Percentiles rank a stretch among this genome's conserved stretches.
Conservation (phyloP, 2,888 invertebrate genomes). For the Coleophora flavipennella region DNA sequence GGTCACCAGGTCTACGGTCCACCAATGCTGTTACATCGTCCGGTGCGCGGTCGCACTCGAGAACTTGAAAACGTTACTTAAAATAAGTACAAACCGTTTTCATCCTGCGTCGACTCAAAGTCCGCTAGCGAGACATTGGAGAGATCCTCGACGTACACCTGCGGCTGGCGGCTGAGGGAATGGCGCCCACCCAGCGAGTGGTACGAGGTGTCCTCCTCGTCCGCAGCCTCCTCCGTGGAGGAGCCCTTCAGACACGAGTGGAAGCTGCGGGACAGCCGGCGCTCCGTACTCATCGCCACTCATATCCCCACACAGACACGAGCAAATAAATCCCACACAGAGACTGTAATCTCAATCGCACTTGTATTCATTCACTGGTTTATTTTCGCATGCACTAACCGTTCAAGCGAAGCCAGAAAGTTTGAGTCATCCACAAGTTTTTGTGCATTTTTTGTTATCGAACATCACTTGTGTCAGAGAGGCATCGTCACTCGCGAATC, state of each 20-base stretch:
- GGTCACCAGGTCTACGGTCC: too few relatives aligned
- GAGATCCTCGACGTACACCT: slow-evolving; percentile 62
- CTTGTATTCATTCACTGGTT: slow-evolving; percentile 13
- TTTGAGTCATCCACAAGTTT: slow-evolving; percentile 2
- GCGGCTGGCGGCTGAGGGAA: slow-evolving; percentile 52
- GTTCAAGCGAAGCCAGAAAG: too few relatives aligned
- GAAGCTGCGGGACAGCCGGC: slow-evolving; percentile 77
- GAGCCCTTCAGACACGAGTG: slow-evolving; percentile 78
- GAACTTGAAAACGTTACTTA: background rate
- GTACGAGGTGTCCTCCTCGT: slow-evolving; percentile 63
- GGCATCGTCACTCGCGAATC: too few relatives aligned
- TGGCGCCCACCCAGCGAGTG: slow-evolving; percentile 62
- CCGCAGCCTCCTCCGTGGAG: slow-evolving; percentile 65
- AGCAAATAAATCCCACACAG: too few relatives aligned
- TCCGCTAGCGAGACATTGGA: slow-evolving; percentile 58
- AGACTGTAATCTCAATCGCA: background rate
- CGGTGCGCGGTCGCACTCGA: too few relatives aligned
- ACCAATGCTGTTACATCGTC: too few relatives aligned
- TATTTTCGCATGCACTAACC: slow-evolving; percentile 4
- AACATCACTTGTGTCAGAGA: too few relatives aligned
- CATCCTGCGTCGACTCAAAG: slow-evolving; percentile 57
- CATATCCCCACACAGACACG: slow-evolving; percentile 41
- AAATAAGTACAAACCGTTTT: slow-evolving; percentile 48
- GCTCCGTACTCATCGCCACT: slow-evolving; percentile 67
- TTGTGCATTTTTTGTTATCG: slow-evolving; percentile 3